Evolutionary conservation across 2,888 invertebrate genomes (phyloP).

Genomic region (Charanyca ferruginea): DNA sequence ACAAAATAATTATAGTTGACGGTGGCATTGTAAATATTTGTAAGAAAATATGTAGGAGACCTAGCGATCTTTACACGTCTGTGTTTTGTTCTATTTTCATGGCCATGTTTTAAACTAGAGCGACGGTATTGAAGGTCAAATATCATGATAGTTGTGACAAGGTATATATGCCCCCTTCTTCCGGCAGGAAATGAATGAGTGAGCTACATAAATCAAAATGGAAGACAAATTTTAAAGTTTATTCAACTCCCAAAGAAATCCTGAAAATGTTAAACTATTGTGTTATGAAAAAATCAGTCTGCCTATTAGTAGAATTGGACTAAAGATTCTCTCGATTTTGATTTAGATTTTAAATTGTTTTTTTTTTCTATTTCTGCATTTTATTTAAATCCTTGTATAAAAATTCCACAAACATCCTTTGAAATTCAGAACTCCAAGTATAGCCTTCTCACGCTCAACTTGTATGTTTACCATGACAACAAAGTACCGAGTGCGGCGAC

Average conservation of each 20-base stretch:
- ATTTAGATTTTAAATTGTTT: too few species aligned
- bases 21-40: slow-evolving; percentile 36
- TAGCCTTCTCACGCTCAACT: slow-evolving; percentile 4
- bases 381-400: too few species aligned
- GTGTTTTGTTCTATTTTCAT: slow-evolving; percentile 21
- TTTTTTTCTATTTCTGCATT: too few species aligned
- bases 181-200: slow-evolving; percentile 13
- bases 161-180: slow-evolving; percentile 20
- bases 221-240: not conserved
- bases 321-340: too few species aligned
- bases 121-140: slow-evolving; percentile 17
- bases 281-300: too few species aligned
- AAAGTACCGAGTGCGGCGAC: slow-evolving; percentile 14
- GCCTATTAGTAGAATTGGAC: too few species aligned
- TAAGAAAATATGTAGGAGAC: slow-evolving; percentile 9
- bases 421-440: not conserved
- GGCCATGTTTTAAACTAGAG: slow-evolving; percentile 21
- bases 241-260: too few species aligned
- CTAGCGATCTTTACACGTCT: slow-evolving; percentile 22
- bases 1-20: slow-evolving; percentile 19
- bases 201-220: slow-evolving; percentile 2
- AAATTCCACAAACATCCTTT: not conserved
- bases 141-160: not conserved
- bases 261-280: too few species aligned
- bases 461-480: slow-evolving; percentile 34